A percentile compares a stretch with the other conserved stretches of the same genome.
These are phyloP conservation scores for Enteromius trimaculatus DNA, from an alignment of 2,797 vertebrate species.

Conservation along the genomic window DNA sequence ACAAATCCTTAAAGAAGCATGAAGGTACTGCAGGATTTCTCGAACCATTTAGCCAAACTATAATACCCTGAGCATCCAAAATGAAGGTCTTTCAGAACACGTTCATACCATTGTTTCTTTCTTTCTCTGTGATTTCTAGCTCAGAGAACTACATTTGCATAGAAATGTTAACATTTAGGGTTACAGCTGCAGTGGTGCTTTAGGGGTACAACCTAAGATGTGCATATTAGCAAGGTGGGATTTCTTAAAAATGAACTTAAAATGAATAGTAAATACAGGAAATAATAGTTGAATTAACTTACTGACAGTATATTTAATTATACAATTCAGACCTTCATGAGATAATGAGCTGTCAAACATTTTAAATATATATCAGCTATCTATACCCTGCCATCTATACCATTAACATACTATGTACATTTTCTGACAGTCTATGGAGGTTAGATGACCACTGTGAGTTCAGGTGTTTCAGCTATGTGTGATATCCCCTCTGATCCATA, in stretches of 20 bases:
- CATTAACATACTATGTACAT: not conserved
- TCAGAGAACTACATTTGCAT: not conserved
- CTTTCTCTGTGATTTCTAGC: not conserved
- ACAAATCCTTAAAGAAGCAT: conserved; percentile 40
- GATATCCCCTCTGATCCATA: conserved; percentile 36
- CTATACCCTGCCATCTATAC: not conserved
- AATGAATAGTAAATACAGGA: not conserved
- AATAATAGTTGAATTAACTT: not conserved
- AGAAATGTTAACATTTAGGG: not conserved
- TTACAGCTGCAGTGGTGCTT: not conserved
- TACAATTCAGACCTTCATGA: not conserved
- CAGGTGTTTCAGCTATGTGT: conserved; percentile 27
- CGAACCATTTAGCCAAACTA: conserved; percentile 3
- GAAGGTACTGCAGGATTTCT: conserved; percentile 18
- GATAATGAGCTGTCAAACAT: not conserved
- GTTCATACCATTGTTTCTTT: not conserved
- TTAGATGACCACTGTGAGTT: conserved; percentile 20
- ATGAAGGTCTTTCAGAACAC: not conserved
- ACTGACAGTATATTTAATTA: not conserved
- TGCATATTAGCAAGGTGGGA: not conserved
- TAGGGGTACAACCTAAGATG: not conserved
- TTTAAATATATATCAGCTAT: not conserved
- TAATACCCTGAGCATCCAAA: not conserved
- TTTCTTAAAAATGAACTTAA: not conserved
- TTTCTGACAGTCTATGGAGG: not conserved